These are phyloP conservation scores for Drosophila kikkawai DNA, from an alignment of 1,140 invertebrate species.

Conservation along the genomic window DNA sequence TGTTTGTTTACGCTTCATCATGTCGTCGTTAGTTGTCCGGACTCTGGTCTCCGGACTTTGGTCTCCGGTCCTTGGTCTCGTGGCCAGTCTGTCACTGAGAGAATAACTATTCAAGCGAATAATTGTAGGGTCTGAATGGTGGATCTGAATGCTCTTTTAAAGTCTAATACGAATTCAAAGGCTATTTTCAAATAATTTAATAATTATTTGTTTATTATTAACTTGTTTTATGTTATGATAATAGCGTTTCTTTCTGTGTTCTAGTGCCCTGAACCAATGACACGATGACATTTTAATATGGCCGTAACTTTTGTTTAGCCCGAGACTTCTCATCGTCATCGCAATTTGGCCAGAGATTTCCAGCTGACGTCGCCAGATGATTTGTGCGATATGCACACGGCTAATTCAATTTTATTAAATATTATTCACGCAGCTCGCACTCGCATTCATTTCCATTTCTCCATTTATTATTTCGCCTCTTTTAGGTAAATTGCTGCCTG, in stretches of 20 bases:
- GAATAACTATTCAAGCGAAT: background rate
- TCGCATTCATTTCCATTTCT: conserved; percentile 51
- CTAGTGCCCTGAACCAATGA: conserved; percentile 56
- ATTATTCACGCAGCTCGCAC: conserved; percentile 52
- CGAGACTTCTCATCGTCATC: conserved; percentile 63
- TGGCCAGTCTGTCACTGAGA: conserved; percentile 8
- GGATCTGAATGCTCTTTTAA: background rate
- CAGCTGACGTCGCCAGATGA: conserved; percentile 59
- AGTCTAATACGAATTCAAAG: too few relatives aligned
- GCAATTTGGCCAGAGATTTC: conserved; percentile 61
- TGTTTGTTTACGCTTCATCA: conserved; percentile 84
- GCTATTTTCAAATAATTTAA: too few relatives aligned
- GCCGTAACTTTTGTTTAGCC: conserved; percentile 80
- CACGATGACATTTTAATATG: conserved; percentile 83
- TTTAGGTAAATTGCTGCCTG: conserved; percentile 77
- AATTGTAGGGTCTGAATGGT: background rate
- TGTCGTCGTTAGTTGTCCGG: conserved; percentile 76
- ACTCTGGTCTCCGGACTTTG: conserved; percentile 28
- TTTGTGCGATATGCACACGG: conserved; percentile 44
- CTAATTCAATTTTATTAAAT: conserved; percentile 67
- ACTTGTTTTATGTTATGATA: background rate
- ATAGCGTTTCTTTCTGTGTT: background rate
- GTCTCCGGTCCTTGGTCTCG: conserved; percentile 14
- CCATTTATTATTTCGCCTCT: conserved; percentile 61
- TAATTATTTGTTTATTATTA: background rate